Base-by-base conservation (phyloP, 2,113 vertebrate species). In the Crocuta crocuta region DNA sequence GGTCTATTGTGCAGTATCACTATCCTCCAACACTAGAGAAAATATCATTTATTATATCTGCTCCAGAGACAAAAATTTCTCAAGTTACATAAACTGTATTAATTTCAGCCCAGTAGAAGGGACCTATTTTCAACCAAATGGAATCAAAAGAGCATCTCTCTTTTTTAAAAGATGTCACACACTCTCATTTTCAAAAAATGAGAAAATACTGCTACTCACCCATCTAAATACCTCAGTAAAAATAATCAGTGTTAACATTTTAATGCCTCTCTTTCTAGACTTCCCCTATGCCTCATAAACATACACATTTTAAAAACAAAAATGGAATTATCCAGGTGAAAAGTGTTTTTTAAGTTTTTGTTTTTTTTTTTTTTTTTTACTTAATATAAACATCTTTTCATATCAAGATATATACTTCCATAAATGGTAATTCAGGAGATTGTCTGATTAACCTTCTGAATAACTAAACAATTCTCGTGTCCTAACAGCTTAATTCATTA, bases 41-140 rank as follows among this genome's bases (percentile, higher is more conserved):
- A 82, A 43, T 50, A 83, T 53, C 8, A 68, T 82, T 76, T 23
- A 80, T 31, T 91, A 26, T 24, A 84, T 87, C 50, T 96, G 45
- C 19, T 97, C 65, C 92, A 95, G 48, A 50, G 28, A 96, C 26
- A 95, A 55, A 95, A 90, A 76, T 74, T 68, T 73, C 94, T 97
- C 24, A 85, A 80, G n/a, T 96, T 97, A 92, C 6, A 94, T 33
- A 95, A 1, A 97, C 10, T 23, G 93, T 21, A 63, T 11, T 89
- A 43, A 96, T 92, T 91, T 89, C 21, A 80, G n/a, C 21, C 13
- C 13, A 96, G 35, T 4, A 95, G 55, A 53, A 97, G 33, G 12
- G 78, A 45, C 6, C 24, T 79, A 70, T 81, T 86, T 85, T 90
- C 45, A 94, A 80, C 19, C 61, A 95, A 93, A 78, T 55, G 43